These are phyloP conservation scores for Manacus vitellinus DNA, from an alignment of 2,113 vertebrate genomes.

Conservation along the genomic window DNA sequence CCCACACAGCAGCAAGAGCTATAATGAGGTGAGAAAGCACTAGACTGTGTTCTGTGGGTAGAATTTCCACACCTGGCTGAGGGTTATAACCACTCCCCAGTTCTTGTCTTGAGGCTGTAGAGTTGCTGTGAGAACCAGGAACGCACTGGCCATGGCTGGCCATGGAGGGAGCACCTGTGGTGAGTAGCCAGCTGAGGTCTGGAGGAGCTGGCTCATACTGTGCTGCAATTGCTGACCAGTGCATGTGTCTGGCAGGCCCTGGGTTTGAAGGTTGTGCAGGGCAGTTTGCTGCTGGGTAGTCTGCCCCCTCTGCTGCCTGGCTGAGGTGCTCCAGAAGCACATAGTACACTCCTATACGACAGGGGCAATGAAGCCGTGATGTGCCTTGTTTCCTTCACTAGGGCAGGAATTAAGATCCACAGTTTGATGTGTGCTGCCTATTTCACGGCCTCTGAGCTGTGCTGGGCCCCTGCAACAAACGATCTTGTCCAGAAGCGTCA, in stretches of 20 bases:
- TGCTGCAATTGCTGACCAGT: background rate
- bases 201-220: background rate
- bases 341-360: background rate
- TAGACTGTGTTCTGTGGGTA: background rate
- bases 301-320: background rate
- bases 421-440: background rate
- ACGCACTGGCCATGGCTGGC: fast-evolving
- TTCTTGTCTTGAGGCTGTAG: background rate
- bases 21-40: background rate
- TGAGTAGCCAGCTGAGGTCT: background rate
- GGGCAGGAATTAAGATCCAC: background rate
- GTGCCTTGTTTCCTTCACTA: background rate
- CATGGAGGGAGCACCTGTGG: no score
- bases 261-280: background rate
- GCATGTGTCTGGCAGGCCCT: background rate
- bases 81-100: background rate
- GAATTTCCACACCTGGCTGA: background rate
- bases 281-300: background rate
- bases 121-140: background rate
- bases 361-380: background rate
- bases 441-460: background rate
- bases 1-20: conserved; percentile 2
- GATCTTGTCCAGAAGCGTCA: background rate
- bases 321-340: background rate
- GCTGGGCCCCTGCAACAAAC: background rate